Evolutionary conservation across 2,113 vertebrate species (phyloP).

Genomic region (Tricholaema leucomelas): DNA sequence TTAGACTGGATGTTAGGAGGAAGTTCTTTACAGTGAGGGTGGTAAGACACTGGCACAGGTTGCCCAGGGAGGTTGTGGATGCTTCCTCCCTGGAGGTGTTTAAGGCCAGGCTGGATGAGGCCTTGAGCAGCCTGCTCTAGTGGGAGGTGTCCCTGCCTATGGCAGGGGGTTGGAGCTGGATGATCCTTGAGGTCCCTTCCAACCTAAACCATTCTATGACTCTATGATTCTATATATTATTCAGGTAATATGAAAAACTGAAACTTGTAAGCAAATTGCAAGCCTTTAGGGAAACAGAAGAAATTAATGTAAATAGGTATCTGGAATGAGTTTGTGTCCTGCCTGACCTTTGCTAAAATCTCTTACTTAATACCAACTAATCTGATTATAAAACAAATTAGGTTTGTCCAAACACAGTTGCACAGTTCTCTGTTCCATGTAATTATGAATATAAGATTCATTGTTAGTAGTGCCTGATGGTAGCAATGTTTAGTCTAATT

Average conservation of each 20-base stretch:
- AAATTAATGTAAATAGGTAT: not conserved
- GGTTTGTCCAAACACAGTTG: conserved; percentile 10
- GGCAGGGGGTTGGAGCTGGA: too few species aligned
- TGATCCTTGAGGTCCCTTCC: too few species aligned
- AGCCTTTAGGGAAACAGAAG: conserved; percentile 21
- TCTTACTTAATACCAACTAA: not conserved
- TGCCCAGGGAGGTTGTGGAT: too few species aligned
- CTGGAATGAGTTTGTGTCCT: conserved; percentile 1
- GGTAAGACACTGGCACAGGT: too few species aligned
- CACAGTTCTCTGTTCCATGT: not conserved
- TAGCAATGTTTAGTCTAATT: not conserved
- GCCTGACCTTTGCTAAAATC: not conserved
- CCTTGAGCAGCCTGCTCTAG: too few species aligned
- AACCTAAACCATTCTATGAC: too few species aligned
- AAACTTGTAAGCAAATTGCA: not conserved
- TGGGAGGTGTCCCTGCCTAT: too few species aligned
- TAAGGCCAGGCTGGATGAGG: too few species aligned
- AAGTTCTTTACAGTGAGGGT: too few species aligned
- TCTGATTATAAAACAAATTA: conserved; percentile 33
- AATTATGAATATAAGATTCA: not conserved
- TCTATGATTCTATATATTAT: not conserved
- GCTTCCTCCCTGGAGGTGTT: too few species aligned
- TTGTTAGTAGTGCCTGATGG: not conserved
- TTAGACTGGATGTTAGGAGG: too few species aligned
- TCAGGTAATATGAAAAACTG: not conserved